Base-by-base conservation (phyloP, 30 jellyfish, hydroid and myxozoan species). In the Cassiopea andromeda region DNA sequence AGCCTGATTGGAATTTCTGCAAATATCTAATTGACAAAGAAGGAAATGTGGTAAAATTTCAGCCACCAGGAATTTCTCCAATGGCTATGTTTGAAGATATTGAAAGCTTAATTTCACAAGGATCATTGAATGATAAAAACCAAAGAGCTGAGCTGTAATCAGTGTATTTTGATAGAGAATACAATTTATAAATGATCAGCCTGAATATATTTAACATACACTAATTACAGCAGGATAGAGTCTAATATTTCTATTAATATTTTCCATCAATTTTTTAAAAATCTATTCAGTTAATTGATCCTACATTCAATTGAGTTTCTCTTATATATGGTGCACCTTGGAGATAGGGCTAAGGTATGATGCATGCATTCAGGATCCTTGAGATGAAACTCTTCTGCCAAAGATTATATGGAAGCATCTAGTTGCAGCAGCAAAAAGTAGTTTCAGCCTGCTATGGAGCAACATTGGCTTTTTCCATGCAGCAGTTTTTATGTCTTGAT, bases 1-100 rank as follows among this genome's bases (percentile, higher is more conserved):
- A 89, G 57, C 98, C 98, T 45, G 48, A 85, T 66, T 93, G 98
- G 98, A 93, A 93, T 68, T 93, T 93, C 72, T 75, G 96, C 79
- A 93, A 93, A 74, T 93, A 89, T 86, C 92, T 93, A 14, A 59
- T 93, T 16, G 88, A 93, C 70, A 48, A 54, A 18, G 78, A 82
- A 48, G 98, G 98, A 10, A 81, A 89, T 44, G 93, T 85, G 72
- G 93, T 64, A 44, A 69, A 83, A 68, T 93, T 70, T 84, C 92
- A 77, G 68, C 60, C 93, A 46, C 75, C 96, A 46, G 58, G 60
- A 45, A 80, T 83, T 13, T 72, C 96, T 14, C 98, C 98, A 38
- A 13, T 93, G 60, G 92, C 92, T 1, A 71, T 93, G 91, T 50
- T n/a, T 54, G 76, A 66, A 45, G 96, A 84, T 49, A 93, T 93